Conservation (phyloP, 2,797 vertebrate genomes). For the Neoniphon sammara region DNA sequence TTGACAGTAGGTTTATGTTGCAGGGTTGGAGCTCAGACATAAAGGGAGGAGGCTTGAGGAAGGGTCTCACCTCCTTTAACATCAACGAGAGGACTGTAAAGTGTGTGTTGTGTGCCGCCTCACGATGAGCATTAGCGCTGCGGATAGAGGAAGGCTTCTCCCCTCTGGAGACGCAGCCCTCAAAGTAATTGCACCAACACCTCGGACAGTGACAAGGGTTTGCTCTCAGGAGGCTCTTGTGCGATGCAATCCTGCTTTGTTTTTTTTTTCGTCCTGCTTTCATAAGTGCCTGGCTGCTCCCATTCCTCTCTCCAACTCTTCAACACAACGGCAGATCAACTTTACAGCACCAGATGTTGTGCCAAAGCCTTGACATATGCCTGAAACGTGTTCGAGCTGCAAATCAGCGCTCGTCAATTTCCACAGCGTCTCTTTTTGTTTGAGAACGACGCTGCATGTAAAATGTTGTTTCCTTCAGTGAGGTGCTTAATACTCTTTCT, state of each 20-base stretch:
- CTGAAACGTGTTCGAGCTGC: constrained; percentile 47
- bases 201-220: constrained; percentile 57
- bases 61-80: background rate
- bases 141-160: constrained; percentile 9
- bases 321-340: constrained; percentile 35
- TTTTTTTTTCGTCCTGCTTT: constrained; percentile 33
- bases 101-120: background rate
- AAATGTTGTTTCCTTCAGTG: constrained; percentile 8
- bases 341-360: constrained; percentile 58
- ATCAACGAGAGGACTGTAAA: background rate
- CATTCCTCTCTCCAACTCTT: constrained; percentile 27
- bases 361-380: constrained; percentile 21
- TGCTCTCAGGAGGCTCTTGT: constrained; percentile 37
- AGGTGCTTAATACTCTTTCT: background rate
- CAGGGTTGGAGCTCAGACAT: background rate
- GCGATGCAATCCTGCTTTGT: constrained; percentile 42
- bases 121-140: background rate
- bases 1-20: background rate
- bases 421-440: constrained; percentile 14
- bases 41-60: background rate
- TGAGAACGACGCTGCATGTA: constrained; percentile 10
- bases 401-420: constrained; percentile 38
- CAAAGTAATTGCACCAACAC: constrained; percentile 60
- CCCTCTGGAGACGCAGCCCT: constrained; percentile 33
- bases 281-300: constrained; percentile 37